A percentile compares a stretch with the other conserved stretches of the same genome.
Evolutionary conservation across 2,888 invertebrate species (phyloP).

Genomic region (Camponotus fellah): DNA sequence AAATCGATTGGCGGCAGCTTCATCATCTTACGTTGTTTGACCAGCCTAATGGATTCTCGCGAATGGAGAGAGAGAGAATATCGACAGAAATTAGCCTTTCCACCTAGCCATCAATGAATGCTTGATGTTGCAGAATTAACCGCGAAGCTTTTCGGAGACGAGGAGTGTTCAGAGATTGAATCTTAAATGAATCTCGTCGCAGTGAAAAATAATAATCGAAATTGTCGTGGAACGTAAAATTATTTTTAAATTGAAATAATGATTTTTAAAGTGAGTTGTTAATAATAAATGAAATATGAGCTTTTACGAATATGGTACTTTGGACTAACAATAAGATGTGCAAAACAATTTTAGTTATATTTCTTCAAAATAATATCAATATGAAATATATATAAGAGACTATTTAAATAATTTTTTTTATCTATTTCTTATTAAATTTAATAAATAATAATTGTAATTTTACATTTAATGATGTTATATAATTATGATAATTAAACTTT

Average conservation of each 20-base stretch:
- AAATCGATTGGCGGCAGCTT: constrained; percentile 38
- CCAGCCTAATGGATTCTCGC: constrained; percentile 29
- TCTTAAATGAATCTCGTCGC: background rate
- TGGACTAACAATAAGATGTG: background rate
- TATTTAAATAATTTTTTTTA: background rate
- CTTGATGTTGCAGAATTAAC: constrained; percentile 46
- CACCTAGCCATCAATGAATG: constrained; percentile 28
- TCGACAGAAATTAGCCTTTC: constrained; percentile 50
- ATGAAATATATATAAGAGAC: background rate
- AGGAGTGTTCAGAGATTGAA: constrained; percentile 33
- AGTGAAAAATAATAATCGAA: constrained; percentile 15
- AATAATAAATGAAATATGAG: constrained; percentile 5
- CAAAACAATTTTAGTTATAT: background rate
- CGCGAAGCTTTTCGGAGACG: constrained; percentile 15
- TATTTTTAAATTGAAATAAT: constrained; percentile 6
- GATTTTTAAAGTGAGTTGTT: background rate
- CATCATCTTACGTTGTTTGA: constrained; percentile 23
- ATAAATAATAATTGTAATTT: constrained; percentile 7
- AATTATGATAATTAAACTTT: constrained; percentile 17
- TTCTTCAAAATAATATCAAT: background rate
- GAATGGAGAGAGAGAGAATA: constrained; percentile 40
- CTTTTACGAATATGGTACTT: background rate
- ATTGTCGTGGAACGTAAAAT: background rate
- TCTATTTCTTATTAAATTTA: background rate
- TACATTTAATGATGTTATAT: background rate